Evolutionary conservation across 1,140 invertebrate genomes (phyloP), one percentile per base, ranked within the genome.

Genomic region (Drosophila triauraria): DNA sequence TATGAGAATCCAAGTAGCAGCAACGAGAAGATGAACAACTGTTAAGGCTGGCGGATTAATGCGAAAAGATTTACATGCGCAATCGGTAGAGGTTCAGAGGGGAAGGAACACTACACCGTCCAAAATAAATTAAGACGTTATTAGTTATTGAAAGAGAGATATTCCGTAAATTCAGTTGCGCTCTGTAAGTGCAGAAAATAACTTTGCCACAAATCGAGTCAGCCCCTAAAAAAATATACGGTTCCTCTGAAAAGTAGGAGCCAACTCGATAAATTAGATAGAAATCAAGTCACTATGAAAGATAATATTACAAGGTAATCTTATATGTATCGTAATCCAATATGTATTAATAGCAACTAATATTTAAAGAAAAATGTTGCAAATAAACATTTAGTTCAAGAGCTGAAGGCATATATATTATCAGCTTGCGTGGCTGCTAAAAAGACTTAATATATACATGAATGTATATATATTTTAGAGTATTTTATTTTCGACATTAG

Each of bases 41-140:
- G 82, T 77, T 74, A 74, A 85, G 76, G 51, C 71, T 63, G 67
- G 23, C 48, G 75, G 70, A 86, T 87, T 86, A 86, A 86, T 87
- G 83, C 47, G 50, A 63, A 63, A 82, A 77, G 83, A 87, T 83
- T 87, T 82, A 87, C 83, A 87, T 82, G 80, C 50, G 50, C 79
- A 86, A 82, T 87, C 75, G 78, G 80, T 10, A 51, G 51, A 51
- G 44, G 50, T 27, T 20, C 60, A 27, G 61, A 35, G 54, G 32
- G 46, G 50, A 15, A 46, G 32, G 9, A 38, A 62, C 27, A 15
- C 38, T 54, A 65, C 40, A 43, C 51, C 9, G 30, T 35, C 3
- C 4, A 56, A 20, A 12, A 10, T 1, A 15, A 15, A 44, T 27
- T 46, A 5, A 9, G 0, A 23, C 1, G 7, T 23, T 54, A 4